Base-by-base conservation (phyloP, 2,113 vertebrate species). In the Ornithorhynchus anatinus region DNA sequence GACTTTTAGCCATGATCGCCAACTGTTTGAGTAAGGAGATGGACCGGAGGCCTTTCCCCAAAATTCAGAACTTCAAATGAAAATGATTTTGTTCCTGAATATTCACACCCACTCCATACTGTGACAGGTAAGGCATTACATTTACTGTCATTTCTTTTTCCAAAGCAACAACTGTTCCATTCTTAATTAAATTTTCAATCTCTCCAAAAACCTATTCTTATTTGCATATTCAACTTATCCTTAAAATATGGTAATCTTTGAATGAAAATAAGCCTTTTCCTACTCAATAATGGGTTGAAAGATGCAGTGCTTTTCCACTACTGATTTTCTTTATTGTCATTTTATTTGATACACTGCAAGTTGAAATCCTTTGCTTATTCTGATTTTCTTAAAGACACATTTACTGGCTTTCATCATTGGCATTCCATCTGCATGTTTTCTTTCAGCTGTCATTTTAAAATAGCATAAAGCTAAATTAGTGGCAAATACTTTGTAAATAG, bases 381-480 rank as follows among this genome's bases (percentile, higher is more conserved):
- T 82, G 27, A 62, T 71, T 42, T 37, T 61, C 22, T 51, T 80
- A 61, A 32, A 65, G 2, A 51, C 25, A 64, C 69, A 80, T 22
- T 67, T 58, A 75, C 59, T 56, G 67, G 63, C 29, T 53, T 72
- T 32, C 50, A 61, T 40, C 81, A 79, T 88, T 86, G 89, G 77
- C 59, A 82, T 87, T 80, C 74, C 52, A 27, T 27, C 25, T 38
- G 66, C 56, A 56, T 62, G 35, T 76, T 69, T 74, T 70, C 14
- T 77, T 90, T 83, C 80, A 89, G 78, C 80, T 88, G 75, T 86
- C 69, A 67, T 16, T 84, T 88, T 79, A 85, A 81, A 91, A 91
- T 89, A 87, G 67, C 72, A 88, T 90, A 85, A 90, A 53, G 53
- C 84, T 88, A 86, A 89, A 90, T 89, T 84, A 84, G 79, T 62